Percentiles rank a stretch among this genome's conserved stretches.
Conservation (phyloP, 2,888 invertebrate genomes). For the Elegia similella region DNA sequence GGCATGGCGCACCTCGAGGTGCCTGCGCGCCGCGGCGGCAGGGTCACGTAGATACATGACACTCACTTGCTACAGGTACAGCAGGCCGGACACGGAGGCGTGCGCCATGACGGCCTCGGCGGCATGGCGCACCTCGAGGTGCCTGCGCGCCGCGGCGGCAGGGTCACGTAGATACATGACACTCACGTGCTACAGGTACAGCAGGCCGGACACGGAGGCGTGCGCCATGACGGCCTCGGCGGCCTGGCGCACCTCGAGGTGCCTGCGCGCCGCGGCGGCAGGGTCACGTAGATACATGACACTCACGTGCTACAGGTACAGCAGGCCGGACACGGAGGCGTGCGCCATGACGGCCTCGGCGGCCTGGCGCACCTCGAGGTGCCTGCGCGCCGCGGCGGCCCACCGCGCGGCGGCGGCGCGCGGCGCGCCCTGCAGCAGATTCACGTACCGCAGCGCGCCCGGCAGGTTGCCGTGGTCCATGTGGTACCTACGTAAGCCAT, state of each 20-base stretch:
- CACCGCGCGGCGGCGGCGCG: slow-evolving; percentile 91
- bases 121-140: slow-evolving; percentile 1
- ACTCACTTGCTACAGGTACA: too few relatives aligned
- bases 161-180: too few relatives aligned
- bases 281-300: too few relatives aligned
- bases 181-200: too few relatives aligned
- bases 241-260: slow-evolving; percentile 2
- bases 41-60: too few relatives aligned
- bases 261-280: too few relatives aligned
- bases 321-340: slow-evolving; percentile 89
- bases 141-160: too few relatives aligned
- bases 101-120: neutral
- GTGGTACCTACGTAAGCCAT: slow-evolving; percentile 87
- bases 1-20: too few relatives aligned
- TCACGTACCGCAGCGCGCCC: slow-evolving; percentile 93
- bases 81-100: too few relatives aligned
- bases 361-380: slow-evolving; percentile 95
- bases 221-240: neutral
- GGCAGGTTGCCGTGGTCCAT: slow-evolving; percentile 93
- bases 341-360: slow-evolving; percentile 95
- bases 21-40: too few relatives aligned
- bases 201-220: too few relatives aligned
- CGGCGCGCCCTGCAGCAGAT: slow-evolving; percentile 94
- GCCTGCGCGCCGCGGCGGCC: slow-evolving; percentile 90
- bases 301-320: slow-evolving; percentile 40